A percentile compares a stretch with the other conserved stretches of the same genome.
Evolutionary conservation across 2,113 vertebrate genomes (phyloP).

Genomic region (Gila orcuttii): DNA sequence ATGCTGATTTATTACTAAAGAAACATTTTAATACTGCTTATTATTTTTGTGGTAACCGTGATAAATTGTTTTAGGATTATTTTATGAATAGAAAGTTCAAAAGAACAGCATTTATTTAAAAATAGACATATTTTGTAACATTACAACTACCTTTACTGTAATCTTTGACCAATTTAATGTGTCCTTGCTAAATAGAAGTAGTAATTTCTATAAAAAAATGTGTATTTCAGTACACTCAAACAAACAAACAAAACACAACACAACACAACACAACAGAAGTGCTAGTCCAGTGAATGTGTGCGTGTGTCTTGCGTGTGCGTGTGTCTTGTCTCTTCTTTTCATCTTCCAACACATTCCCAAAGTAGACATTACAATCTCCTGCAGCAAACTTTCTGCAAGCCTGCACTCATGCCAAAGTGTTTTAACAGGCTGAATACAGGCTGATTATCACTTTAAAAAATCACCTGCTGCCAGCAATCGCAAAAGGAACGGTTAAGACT

Average conservation of each 20-base stretch:
- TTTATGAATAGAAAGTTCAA: too few species aligned
- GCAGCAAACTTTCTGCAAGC: neutral
- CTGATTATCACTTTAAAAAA: conserved; percentile 23
- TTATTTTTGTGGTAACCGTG: too few species aligned
- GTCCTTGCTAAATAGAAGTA: neutral
- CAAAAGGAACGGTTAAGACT: conserved; percentile 5
- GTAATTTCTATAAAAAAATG: neutral
- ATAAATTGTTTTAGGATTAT: too few species aligned
- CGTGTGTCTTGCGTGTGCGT: neutral
- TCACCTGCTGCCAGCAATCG: conserved; percentile 18
- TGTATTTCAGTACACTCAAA: neutral
- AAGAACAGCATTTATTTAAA: too few species aligned
- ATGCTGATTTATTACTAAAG: too few species aligned
- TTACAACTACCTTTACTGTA: neutral
- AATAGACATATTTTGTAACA: neutral
- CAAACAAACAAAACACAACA: neutral
- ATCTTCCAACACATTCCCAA: neutral
- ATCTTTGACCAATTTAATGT: neutral
- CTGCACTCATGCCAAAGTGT: conserved; percentile 25
- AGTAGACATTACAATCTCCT: conserved; percentile 5
- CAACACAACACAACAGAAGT: neutral
- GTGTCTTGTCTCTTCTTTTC: neutral
- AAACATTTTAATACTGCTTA: too few species aligned
- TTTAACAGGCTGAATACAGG: conserved; percentile 23
- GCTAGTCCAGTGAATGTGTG: neutral